Conservation (phyloP, 2,113 vertebrate genomes). For the Tenebrosternarchus preto region DNA sequence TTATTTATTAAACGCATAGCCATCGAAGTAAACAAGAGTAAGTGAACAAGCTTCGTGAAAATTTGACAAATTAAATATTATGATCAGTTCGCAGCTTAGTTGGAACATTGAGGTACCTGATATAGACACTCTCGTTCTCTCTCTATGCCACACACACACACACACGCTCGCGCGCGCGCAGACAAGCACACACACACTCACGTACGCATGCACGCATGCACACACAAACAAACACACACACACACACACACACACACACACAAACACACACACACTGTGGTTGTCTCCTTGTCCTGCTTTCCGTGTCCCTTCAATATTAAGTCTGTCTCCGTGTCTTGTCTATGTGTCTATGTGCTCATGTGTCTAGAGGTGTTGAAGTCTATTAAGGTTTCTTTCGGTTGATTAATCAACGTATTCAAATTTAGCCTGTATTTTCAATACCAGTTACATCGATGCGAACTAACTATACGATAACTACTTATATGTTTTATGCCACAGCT, state of each 20-base stretch:
- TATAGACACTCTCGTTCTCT: background rate
- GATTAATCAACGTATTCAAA: background rate
- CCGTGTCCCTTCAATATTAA: background rate
- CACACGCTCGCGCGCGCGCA: too few species aligned
- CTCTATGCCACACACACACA: background rate
- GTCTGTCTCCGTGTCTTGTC: conserved; percentile 44
- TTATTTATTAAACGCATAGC: background rate
- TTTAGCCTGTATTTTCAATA: background rate
- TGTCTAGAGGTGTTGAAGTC: conserved; percentile 37
- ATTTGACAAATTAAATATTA: background rate
- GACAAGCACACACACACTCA: too few species aligned
- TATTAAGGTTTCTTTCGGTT: background rate
- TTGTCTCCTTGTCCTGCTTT: background rate
- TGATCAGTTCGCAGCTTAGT: background rate
- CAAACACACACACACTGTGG: background rate
- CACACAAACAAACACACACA: too few species aligned
- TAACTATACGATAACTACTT: background rate
- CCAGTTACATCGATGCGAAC: background rate
- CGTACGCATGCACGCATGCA: too few species aligned
- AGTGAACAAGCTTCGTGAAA: background rate
- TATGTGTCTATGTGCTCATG: conserved; percentile 37
- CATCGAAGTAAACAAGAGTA: background rate
- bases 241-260: too few species aligned
- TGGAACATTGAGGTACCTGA: background rate
- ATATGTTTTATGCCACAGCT: background rate